Base-by-base conservation (phyloP, 1,140 invertebrate species). In the Stegodyphus dumicola region DNA sequence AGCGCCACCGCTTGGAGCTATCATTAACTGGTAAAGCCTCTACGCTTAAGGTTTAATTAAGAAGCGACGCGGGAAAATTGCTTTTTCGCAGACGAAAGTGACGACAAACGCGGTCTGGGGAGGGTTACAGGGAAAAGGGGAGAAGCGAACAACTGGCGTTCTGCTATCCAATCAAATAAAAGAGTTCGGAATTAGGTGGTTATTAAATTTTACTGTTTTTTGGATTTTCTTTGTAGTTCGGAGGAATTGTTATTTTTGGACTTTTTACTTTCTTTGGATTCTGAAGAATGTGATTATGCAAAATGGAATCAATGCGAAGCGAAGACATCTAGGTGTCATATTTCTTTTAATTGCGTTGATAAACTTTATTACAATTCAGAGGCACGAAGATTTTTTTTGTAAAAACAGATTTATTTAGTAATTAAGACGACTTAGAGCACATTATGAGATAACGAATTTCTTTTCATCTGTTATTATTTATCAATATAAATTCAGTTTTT, bases 11-110 rank as follows among this genome's bases (percentile, higher is more conserved):
- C 78, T 65, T 33, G 69, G 48, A 54, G 78, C 78, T 11, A 52
- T 81, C 78, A 81, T 81, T 81, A 81, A 65, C 78, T 81, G 69
- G 78, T 71, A 81, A 81, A 69, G 9, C 78, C 70, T 81, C 54
- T 18, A 7, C 69, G 78, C 78, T 81, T 81, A 79, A 60, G 78
- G 78, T 81, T 81, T 81, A 81, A 81, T 81, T 81, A 81, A 73
- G 77, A 78, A 78, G n/a, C 69, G 69, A 54, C 49, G 54, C 13
- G 69, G 15, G 15, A 15, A 73, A 81, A 81, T 81, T 81, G 78
- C 78, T 81, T 81, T 81, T 79, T 65, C 69, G 15, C 54, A 33
- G 49, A 33, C 33, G 33, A 33, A 33, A 33, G 33, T 33, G 33
- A 33, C 33, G 33, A 33, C 33, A 33, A 33, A 33, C 33, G 33